Base-by-base conservation (phyloP, 2,888 invertebrate species). In the Eucera pruinosa region DNA sequence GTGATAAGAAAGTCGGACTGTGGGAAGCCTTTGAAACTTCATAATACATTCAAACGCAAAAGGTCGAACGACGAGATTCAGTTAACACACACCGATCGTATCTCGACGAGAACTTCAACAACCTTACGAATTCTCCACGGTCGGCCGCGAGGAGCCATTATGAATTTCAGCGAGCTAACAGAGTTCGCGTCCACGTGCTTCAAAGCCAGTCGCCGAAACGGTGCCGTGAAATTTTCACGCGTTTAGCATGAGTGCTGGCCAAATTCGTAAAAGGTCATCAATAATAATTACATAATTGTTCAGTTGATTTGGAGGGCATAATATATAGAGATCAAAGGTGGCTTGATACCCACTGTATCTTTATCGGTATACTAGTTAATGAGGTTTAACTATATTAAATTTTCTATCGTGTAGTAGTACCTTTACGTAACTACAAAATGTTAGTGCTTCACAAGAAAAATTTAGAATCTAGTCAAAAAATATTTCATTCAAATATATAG, bases 41-140 rank as follows among this genome's bases (percentile, higher is more conserved):
- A 9, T 9, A 25, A 23, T 11, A 13, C 23, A 7, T 45, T 18
- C 11, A 3, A 7, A 3, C 30, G 43, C 27, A 33, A 33, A 45
- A 52, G 20, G 30, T 27, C 3, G 15, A 18, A n/a, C 30, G 52
- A 33, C 39, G 39, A 41, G 48, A 30, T 50, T 48, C 60, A 23
- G 43, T 27, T n/a, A 50, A 33, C 48, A 50, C 48, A 3, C 15
- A n/a, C 20, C 30, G 61, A 61, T 78, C 41, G 43, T 18, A 64
- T 41, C 43, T 60, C 27, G 50, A 47, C 11, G 25, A 18, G 45
- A n/a, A 39, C 43, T 55, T 20, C 58, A 43, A 64, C 45, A 18
- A 30, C 45, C 50, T 52, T 65, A 62, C 74, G 66, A 75, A 58
- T 81, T 70, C 66, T 20, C 55, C 39, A 18, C 41, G 41, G 23